phyloP scores from a whole-genome alignment of 2,797 vertebrate species.

The Lithobates sylvaticus region DNA sequence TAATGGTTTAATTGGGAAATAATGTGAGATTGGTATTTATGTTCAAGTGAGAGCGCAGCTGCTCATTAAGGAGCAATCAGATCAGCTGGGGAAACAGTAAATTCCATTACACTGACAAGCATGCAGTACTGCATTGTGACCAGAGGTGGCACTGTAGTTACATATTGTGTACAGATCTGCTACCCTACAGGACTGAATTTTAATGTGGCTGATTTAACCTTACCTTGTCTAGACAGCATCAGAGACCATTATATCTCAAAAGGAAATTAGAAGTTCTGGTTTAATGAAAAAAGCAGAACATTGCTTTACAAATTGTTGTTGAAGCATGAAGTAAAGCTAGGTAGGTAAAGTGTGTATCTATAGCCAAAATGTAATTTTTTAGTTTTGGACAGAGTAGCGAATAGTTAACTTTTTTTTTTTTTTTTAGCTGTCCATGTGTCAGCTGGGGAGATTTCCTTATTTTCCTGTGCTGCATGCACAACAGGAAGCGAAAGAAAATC shows the following conservation, averaged over 20 bases:
- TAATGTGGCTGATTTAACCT: no score
- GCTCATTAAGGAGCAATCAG: not conserved
- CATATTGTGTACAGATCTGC: slow-evolving; percentile 1
- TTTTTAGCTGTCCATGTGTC: no score
- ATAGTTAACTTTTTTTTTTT: no score
- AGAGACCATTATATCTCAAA: not conserved
- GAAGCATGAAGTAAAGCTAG: not conserved
- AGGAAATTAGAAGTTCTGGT: no score
- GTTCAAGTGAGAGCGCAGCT: not conserved
- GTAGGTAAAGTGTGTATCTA: no score
- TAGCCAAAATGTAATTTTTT: not conserved
- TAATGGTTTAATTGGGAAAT: slow-evolving; percentile 1
- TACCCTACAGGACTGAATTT: no score
- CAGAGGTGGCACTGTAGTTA: slow-evolving; percentile 2
- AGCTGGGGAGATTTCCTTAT: no score
- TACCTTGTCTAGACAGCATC: not conserved
- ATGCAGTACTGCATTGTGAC: slow-evolving; percentile 7
- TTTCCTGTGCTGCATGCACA: no score
- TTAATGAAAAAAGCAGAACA: no score
- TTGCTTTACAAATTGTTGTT: no score
- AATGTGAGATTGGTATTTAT: slow-evolving; percentile 2
- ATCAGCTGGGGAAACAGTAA: not conserved
- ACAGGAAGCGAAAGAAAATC: no score
- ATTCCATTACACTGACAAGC: not conserved
- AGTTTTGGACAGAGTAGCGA: no score